Evolutionary conservation across 2,797 vertebrate species (phyloP).

Genomic region (Calcarius lapponicus): DNA sequence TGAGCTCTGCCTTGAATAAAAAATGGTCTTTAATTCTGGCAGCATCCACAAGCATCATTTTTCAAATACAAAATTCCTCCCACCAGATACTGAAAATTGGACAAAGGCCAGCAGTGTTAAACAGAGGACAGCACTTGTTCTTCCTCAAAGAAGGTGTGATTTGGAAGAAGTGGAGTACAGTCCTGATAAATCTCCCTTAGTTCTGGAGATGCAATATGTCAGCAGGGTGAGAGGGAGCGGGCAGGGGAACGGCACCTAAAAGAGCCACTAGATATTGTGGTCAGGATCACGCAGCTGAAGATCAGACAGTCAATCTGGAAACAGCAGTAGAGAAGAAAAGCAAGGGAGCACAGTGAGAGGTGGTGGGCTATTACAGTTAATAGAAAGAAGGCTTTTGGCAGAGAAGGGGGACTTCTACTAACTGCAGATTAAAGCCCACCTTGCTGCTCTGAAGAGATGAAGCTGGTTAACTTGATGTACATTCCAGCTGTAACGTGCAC

Average conservation of each 20-base stretch:
- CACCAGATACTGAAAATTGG: not conserved
- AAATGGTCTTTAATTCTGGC: not conserved
- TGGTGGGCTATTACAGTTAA: not conserved
- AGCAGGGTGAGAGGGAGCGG: not conserved
- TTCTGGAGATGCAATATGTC: not conserved
- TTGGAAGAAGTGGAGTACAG: not conserved
- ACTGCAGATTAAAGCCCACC: conserved; percentile 12
- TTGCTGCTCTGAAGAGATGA: not conserved
- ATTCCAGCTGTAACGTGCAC: not conserved
- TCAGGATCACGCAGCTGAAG: not conserved
- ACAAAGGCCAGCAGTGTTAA: not conserved
- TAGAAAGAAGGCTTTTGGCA: not conserved
- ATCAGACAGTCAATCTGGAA: conserved; percentile 21
- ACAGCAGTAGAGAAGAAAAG: not conserved
- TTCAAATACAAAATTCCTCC: conserved; percentile 27
- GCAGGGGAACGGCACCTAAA: not conserved
- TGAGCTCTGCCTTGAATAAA: not conserved
- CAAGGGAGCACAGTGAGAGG: not conserved
- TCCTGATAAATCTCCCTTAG: not conserved
- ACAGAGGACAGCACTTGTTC: not conserved
- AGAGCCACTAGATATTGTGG: not conserved
- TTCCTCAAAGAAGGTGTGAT: not conserved
- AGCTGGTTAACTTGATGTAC: not conserved
- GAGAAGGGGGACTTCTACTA: not conserved
- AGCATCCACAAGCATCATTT: not conserved